These are phyloP conservation scores for Pitangus sulphuratus DNA, from an alignment of 2,797 vertebrate genomes.

Conservation along the genomic window DNA sequence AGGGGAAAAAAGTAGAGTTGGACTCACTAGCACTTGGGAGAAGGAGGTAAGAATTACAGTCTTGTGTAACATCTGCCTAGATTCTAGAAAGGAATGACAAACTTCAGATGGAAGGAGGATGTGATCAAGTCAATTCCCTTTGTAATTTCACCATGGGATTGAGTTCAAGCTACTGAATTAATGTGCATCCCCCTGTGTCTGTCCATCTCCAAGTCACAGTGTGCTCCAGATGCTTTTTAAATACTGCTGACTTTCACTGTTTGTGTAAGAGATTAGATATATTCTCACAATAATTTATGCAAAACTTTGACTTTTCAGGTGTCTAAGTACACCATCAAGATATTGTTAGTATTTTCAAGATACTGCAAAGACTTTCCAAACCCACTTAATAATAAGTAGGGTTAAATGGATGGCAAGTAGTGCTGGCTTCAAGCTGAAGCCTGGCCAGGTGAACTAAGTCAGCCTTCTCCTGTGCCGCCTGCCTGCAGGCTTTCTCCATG, in stretches of 20 bases:
- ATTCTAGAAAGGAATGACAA: background rate
- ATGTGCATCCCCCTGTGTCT: background rate
- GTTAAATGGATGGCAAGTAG: background rate
- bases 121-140: background rate
- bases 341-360: background rate
- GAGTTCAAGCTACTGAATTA: background rate
- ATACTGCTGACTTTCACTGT: background rate
- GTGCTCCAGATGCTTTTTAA: background rate
- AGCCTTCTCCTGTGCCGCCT: background rate
- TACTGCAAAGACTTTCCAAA: background rate
- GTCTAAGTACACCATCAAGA: background rate
- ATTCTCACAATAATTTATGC: background rate
- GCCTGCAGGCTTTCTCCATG: background rate
- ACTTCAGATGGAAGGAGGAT: background rate
- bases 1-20: background rate
- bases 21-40: accelerated
- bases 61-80: background rate
- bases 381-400: accelerated
- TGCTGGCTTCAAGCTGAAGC: background rate
- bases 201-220: background rate
- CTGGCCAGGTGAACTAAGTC: background rate
- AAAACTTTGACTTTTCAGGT: background rate
- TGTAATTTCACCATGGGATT: background rate
- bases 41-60: background rate
- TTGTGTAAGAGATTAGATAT: background rate